Base-by-base conservation (phyloP, 2,888 invertebrate genomes). In the Lycocerus yunnanus region DNA sequence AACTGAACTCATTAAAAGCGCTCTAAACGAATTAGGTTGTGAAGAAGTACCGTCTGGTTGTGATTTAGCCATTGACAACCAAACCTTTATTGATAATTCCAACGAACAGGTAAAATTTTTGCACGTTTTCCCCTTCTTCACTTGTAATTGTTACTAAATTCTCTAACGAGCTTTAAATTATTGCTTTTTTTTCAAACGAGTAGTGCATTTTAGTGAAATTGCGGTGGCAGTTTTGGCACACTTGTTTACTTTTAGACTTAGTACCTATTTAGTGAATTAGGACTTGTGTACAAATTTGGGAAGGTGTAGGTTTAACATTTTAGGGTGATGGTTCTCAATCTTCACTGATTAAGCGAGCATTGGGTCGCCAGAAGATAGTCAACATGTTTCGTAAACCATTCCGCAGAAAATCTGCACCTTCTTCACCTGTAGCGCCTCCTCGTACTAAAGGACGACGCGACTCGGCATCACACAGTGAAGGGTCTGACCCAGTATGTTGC, bases 21-120 rank as follows among this genome's bases (percentile, higher is more conserved):
- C 96, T n/a, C 87, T 96, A 74, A 95, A 94, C 74, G 95, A 96
- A 86, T 89, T 96, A 21, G 95, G 96, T 72, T 95, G 95, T 84
- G 95, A 96, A 86, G 95, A 96, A 88, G 90, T 94, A 74, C 96
- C 96, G 14, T 93, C 94, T 8, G 96, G 95, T 68, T 95, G 95
- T 85, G 95, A 95, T 87, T 88, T 95, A 9, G 86, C 87, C 10
- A 85, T 88, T 86, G 91, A 79, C 87, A 91, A 74, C 88, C 92
- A 81, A 88, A 91, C 87, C 86, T 93, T 88, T 83, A 92, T 92
- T 77, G 93, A 91, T 77, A 89, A 89, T 84, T 88, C 90, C 16
- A 90, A 90, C 72, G 93, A 93, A 77, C 92, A 92, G 90, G 93
- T 93, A 86, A 75, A 76, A 66, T 24, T 61, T 21, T n/a, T n/a